Base-by-base conservation (phyloP, 1,140 invertebrate genomes). In the Eriocheir sinensis region DNA sequence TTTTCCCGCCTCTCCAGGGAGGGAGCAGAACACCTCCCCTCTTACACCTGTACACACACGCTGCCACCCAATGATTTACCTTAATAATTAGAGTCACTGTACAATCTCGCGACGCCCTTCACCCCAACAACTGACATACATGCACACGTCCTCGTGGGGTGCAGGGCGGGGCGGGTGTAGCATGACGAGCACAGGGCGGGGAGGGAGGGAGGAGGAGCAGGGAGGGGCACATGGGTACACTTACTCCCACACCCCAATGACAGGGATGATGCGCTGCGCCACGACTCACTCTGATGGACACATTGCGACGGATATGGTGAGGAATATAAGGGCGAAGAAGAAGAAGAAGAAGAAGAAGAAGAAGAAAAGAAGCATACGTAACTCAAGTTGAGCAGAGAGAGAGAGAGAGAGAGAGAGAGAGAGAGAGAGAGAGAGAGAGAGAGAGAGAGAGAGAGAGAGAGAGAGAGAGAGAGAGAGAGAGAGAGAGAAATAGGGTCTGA, bases 401-500 rank as follows among this genome's bases (percentile, higher is more conserved):
- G 34, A 9, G 32, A 60, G 27, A 32, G 32, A 34, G 32, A 34
- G 60, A 38, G 27, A 38, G 17, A 48, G 17, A 12, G 36, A 48
- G 89, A 90, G 89, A 38, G 30, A 48, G 89, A 53, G 27, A 48
- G 60, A 48, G 44, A 53, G 34, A 27, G 60, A 90, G 89, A 90
- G 89, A 86, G 40, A 41, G 40, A 41, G 80, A 72, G 38, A 44
- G 41, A 53, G 89, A 60, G 89, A 34, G 27, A 44, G 89, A 90
- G 89, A 44, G 41, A 44, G 89, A 38, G 89, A 53, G 41, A 44
- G 89, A 30, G 41, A 27, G 44, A 90, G 41, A 44, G 41, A 80
- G 89, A 32, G 40, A 4, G 48, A 89, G 86, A 40, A 21, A 41
- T 1, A 32, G 53, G n/a, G n/a, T 38, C 34, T 32, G 44, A 41